Evolutionary conservation across 2,888 invertebrate genomes (phyloP).

Genomic region (Agrilus cyanescens): DNA sequence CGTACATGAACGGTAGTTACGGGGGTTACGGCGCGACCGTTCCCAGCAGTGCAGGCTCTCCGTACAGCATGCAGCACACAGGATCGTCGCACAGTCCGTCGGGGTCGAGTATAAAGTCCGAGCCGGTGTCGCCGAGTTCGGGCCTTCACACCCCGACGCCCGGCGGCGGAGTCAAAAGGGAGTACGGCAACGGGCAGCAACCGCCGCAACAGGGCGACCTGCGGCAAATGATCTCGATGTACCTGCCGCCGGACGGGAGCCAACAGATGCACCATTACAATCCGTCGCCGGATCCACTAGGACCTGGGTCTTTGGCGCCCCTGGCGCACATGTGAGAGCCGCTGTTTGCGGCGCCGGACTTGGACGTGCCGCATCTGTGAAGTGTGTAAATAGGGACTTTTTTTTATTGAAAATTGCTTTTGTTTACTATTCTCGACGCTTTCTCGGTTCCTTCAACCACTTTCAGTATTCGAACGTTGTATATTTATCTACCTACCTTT

Average conservation of each 20-base stretch:
- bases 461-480: constrained; percentile 27
- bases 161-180: constrained; percentile 51
- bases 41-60: constrained; percentile 50
- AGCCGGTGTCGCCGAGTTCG: constrained; percentile 73
- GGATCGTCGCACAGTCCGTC: constrained; percentile 73
- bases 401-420: constrained; percentile 13
- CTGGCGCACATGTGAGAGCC: constrained; percentile 56
- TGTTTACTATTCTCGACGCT: constrained; percentile 13
- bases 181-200: constrained; percentile 52
- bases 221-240: constrained; percentile 66
- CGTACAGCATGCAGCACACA: constrained; percentile 58
- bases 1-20: constrained; percentile 66
- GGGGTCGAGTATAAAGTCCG: constrained; percentile 80
- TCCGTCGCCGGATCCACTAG: constrained; percentile 53
- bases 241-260: constrained; percentile 55
- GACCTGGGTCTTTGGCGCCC: constrained; percentile 45
- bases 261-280: constrained; percentile 55
- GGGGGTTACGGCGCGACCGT: constrained; percentile 60
- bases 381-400: constrained; percentile 25
- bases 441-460: constrained; percentile 28
- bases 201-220: constrained; percentile 50
- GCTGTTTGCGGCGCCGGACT: constrained; percentile 35
- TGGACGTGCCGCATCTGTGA: constrained; percentile 33
- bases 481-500: too few species aligned
- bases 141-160: constrained; percentile 44